Evolutionary conservation across 1,140 invertebrate species (phyloP), one percentile per base, ranked within the genome.

Genomic region (Ceratoteleas bidentatus): DNA sequence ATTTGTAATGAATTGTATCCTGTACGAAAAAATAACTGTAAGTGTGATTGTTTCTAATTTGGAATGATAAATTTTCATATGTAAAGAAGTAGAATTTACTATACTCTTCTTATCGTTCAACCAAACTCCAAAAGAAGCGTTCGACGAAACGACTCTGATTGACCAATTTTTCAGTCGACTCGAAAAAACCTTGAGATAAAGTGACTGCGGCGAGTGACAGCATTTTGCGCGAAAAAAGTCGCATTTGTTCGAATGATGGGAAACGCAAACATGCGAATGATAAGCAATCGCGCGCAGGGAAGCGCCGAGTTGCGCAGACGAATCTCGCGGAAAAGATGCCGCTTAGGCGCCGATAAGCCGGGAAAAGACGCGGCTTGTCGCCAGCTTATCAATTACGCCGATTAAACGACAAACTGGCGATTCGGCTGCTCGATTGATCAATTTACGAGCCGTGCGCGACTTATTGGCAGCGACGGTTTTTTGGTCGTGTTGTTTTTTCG

Each of bases 401-500:
- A 69, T 76, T 76, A 57, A 76, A 76, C 68, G 62, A 57, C 58
- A 69, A 62, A 76, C 47, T 56, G 57, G 14, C 36, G 73, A n/a
- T n/a, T n/a, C 56, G 54, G 45, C 49, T 64, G 72, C 54, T 47
- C 43, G 34, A 57, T 66, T 60, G 72, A 75, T 61, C 61, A 53
- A 75, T 75, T 66, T 60, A 66, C 54, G n/a, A 47, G 45, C 14
- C 38, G 72, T n/a, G n/a, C n/a, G n/a, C n/a, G n/a, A n/a, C n/a
- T 8, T 60, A 15, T 7, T 40, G 16, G 38, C 10, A 45, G 43
- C 43, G 8, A n/a, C 43, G 34, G 7, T 6, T 54, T 36, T 54
- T 54, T 36, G n/a, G 5, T 54, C 36, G 2, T 3, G 3, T 54
- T 54, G 34, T 33, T 54, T 54, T 57, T 43, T 57, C 34, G 10